phyloP scores from a whole-genome alignment of 2,797 vertebrate genomes.

The Lophius americanus region DNA sequence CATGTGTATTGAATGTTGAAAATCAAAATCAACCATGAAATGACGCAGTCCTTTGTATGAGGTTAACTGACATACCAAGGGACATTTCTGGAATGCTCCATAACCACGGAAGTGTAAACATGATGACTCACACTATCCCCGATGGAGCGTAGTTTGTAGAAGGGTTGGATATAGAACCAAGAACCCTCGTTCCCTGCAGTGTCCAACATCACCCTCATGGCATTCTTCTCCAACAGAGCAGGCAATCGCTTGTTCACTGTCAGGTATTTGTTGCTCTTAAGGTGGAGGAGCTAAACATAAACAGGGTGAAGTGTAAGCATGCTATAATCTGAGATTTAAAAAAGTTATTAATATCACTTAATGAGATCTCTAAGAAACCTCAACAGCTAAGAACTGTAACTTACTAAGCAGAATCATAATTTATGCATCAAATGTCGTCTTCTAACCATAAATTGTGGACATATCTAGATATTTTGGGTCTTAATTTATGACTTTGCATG shows the following conservation, averaged over 20 bases:
- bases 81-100: neutral
- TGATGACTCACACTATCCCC: slow-evolving; percentile 92
- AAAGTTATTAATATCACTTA: too few species aligned
- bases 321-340: too few species aligned
- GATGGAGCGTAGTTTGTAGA: slow-evolving; percentile 97
- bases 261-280: slow-evolving; percentile 99
- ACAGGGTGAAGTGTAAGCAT: slow-evolving; percentile 7
- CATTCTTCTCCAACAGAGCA: slow-evolving; percentile 96
- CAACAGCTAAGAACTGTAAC: too few species aligned
- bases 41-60: slow-evolving; percentile 8
- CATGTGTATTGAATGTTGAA: neutral
- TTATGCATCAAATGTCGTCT: neutral
- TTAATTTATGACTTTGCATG: neutral
- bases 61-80: neutral
- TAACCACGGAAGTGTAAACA: neutral
- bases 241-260: slow-evolving; percentile 98
- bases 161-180: slow-evolving; percentile 99
- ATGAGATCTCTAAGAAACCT: too few species aligned
- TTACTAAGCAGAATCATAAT: neutral
- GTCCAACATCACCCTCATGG: slow-evolving; percentile 96
- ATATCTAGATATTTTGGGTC: neutral
- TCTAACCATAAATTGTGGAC: too few species aligned
- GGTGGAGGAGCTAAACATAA: slow-evolving; percentile 89
- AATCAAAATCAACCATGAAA: neutral
- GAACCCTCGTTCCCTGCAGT: slow-evolving; percentile 97